Evolutionary conservation across 2,797 vertebrate species (phyloP), one percentile per base, ranked within the genome.

Genomic region (Dendrocincla fuliginosa): DNA sequence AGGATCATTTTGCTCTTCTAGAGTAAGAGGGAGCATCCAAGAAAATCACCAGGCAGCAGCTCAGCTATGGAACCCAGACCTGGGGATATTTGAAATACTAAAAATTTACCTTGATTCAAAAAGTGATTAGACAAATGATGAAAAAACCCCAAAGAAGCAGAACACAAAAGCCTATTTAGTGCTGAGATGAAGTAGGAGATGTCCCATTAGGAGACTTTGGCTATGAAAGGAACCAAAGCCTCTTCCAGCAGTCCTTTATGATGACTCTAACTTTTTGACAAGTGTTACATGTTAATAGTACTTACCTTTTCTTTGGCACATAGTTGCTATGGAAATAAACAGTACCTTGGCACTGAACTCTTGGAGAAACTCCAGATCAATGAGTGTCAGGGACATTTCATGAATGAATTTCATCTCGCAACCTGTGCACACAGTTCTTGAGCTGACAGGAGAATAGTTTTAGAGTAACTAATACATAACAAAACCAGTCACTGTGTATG

Each of bases 401-500:
- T 60, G 64, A 90, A 80, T 83, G 25, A 89, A 78, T 85, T 89
- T 89, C 3, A 55, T 84, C 60, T 92, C 75, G n/a, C 60, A 91
- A 87, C 22, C 5, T 84, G 28, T 22, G 30, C 22, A 52, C 24
- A 56, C 33, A 33, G 10, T 46, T 64, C 37, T 75, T 85, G 64
- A 89, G 25, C 46, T 91, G 64, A 57, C 57, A 68, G 39, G n/a
- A 79, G 15, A 95, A 59, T 71, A 63, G 28, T 71, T 94, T 60
- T 59, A 55, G 49, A 23, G 30, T 74, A 90, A 88, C 33, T 82
- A 95, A 89, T 65, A 69, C 11, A 37, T 87, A 84, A 33, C 13
- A 35, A 96, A 89, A 50, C 18, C 32, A 68, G 42, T 84, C 86
- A 47, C 53, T 65, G 32, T 47, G 8, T 89, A 78, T 92, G 17